Evolutionary conservation across 1,140 invertebrate genomes (phyloP).

Genomic region (Phymastichus coffea): DNA sequence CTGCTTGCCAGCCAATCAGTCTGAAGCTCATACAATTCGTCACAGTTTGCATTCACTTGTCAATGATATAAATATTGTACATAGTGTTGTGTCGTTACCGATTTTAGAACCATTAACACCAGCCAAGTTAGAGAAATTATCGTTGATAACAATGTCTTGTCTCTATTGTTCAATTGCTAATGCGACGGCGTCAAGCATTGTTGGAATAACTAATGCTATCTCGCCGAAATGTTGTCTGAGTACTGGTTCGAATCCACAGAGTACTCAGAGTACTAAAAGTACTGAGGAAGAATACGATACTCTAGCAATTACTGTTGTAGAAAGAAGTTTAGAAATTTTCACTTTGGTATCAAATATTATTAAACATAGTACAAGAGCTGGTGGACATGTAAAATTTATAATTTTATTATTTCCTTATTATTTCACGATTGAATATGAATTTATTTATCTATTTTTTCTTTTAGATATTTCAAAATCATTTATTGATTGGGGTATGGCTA

Average conservation of each 20-base stretch:
- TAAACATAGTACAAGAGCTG: conserved; percentile 80
- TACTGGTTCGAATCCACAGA: conserved; percentile 42
- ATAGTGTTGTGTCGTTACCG: conserved; percentile 79
- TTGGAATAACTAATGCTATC: conserved; percentile 64
- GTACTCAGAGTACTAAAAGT: conserved; percentile 54
- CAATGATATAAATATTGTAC: conserved; percentile 81
- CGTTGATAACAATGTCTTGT: conserved; percentile 74
- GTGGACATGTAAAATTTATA: conserved; percentile 72
- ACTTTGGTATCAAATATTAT: conserved; percentile 77
- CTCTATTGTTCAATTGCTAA: conserved; percentile 75
- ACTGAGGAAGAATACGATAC: conserved; percentile 71
- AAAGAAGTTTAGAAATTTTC: conserved; percentile 79
- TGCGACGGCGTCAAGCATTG: conserved; percentile 67
- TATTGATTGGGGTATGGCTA: conserved; percentile 85
- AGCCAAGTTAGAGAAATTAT: conserved; percentile 77
- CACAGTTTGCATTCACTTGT: conserved; percentile 75
- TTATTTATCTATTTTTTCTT: conserved; percentile 32
- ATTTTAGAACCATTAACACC: conserved; percentile 84
- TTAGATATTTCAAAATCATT: conserved; percentile 83
- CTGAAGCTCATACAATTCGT: conserved; percentile 73
- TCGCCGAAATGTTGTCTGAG: conserved; percentile 62
- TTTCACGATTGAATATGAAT: conserved; percentile 21
- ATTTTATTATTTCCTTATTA: conserved; percentile 9
- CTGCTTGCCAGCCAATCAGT: conserved; percentile 67
- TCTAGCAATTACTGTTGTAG: conserved; percentile 69